These are phyloP conservation scores for Anguilla megastoma DNA, from an alignment of 2,797 vertebrate genomes.

Conservation along the genomic window DNA sequence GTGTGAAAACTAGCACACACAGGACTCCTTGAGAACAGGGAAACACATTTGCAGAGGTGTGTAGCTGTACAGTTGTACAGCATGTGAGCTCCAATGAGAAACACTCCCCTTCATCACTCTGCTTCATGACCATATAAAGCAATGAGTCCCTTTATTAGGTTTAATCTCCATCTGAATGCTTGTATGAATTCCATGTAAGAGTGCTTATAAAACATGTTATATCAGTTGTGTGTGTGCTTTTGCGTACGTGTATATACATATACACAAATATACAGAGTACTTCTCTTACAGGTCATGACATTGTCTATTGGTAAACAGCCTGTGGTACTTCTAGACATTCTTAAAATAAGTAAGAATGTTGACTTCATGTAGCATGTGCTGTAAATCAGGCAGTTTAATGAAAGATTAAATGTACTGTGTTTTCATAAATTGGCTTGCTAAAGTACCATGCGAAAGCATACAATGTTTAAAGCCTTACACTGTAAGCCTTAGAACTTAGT, in stretches of 20 bases:
- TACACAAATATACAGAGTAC: background rate
- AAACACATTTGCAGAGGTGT: background rate
- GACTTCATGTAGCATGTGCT: background rate
- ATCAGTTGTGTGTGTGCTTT: background rate
- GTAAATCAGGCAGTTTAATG: background rate
- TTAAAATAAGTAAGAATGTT: background rate
- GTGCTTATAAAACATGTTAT: background rate
- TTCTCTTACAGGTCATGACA: background rate
- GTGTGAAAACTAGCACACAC: background rate
- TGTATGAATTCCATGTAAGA: background rate
- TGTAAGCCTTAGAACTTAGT: background rate
- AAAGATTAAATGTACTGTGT: background rate
- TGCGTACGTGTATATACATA: background rate
- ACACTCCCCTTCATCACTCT: background rate
- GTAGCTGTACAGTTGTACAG: background rate
- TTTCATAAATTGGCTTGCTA: background rate
- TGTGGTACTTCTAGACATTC: background rate
- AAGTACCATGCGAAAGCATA: background rate
- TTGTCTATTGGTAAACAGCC: background rate
- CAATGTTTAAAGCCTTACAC: background rate
- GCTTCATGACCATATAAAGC: background rate
- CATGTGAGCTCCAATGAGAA: background rate
- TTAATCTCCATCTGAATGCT: background rate
- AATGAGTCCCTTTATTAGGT: background rate
- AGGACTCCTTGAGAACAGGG: background rate